A percentile compares a stretch with the other conserved stretches of the same genome.
phyloP scores from a whole-genome alignment of 35 echinoderm and acorn worm genomes.

The Anneissia japonica region DNA sequence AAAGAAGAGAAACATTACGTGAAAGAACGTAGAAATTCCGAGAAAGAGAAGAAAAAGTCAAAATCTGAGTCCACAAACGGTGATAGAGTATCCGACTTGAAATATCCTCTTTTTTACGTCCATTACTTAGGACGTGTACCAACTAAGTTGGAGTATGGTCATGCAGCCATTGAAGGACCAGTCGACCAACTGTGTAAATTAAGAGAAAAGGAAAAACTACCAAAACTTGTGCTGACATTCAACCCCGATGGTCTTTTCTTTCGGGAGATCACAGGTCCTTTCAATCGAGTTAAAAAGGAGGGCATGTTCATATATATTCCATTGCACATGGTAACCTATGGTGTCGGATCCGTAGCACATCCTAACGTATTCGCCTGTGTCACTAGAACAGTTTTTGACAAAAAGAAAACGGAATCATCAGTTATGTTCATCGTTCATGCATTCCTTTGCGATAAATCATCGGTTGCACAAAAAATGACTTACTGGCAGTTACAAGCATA shows the following conservation, averaged over 20 bases:
- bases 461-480: slow-evolving; percentile 60
- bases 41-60: not conserved
- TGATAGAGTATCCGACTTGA: not conserved
- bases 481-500: slow-evolving; percentile 99
- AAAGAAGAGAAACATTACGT: not conserved
- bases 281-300: slow-evolving; percentile 73
- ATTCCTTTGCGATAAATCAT: slow-evolving; percentile 79
- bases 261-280: slow-evolving; percentile 47
- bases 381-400: slow-evolving; percentile 51
- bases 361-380: slow-evolving; percentile 87
- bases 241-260: slow-evolving; percentile 71
- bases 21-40: not conserved
- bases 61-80: not conserved
- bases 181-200: slow-evolving; percentile 86
- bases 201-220: slow-evolving; percentile 86
- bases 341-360: slow-evolving; percentile 62
- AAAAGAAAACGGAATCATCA: slow-evolving; percentile 22
- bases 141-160: slow-evolving; percentile 65
- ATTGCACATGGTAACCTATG: slow-evolving; percentile 87
- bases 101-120: slow-evolving; percentile 73
- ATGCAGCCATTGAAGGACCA: slow-evolving; percentile 69
- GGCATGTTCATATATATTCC: slow-evolving; percentile 64
- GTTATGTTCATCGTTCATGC: slow-evolving; percentile 79
- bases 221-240: slow-evolving; percentile 58
- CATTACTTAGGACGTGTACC: slow-evolving; percentile 89